Conservation (phyloP, 1,140 invertebrate species). For the Aphaenogaster ashmeadi region DNA sequence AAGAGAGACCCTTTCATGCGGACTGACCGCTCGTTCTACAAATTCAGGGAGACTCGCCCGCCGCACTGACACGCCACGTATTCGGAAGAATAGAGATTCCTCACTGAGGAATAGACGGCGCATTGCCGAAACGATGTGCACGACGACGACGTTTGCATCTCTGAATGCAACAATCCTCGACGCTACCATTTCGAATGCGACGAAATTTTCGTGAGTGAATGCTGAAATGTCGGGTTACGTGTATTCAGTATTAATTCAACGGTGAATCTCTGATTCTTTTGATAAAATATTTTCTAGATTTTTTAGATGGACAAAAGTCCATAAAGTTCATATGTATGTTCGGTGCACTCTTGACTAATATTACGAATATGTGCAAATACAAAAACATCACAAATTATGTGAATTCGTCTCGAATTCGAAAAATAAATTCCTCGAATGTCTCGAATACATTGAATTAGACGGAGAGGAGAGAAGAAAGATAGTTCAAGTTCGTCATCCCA, state of each 20-base stretch:
- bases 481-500: constrained; percentile 77
- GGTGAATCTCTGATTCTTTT: background rate
- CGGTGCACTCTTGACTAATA: background rate
- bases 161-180: background rate
- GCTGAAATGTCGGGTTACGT: background rate
- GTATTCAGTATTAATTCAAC: background rate
- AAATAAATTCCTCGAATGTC: constrained; percentile 32
- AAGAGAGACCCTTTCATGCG: constrained; percentile 30
- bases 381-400: background rate
- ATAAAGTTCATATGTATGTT: background rate
- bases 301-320: background rate
- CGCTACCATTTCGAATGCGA: background rate
- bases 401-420: background rate
- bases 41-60: constrained; percentile 22
- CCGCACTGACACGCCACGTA: background rate
- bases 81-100: constrained; percentile 24
- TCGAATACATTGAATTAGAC: background rate
- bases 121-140: background rate
- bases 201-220: background rate
- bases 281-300: background rate
- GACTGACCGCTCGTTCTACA: background rate
- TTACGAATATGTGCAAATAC: background rate
- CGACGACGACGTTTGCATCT: background rate
- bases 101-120: background rate
- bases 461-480: background rate